A percentile compares a stretch with the other conserved stretches of the same genome.
Conservation (phyloP, 2,888 invertebrate species). For the Clostera curtula region DNA sequence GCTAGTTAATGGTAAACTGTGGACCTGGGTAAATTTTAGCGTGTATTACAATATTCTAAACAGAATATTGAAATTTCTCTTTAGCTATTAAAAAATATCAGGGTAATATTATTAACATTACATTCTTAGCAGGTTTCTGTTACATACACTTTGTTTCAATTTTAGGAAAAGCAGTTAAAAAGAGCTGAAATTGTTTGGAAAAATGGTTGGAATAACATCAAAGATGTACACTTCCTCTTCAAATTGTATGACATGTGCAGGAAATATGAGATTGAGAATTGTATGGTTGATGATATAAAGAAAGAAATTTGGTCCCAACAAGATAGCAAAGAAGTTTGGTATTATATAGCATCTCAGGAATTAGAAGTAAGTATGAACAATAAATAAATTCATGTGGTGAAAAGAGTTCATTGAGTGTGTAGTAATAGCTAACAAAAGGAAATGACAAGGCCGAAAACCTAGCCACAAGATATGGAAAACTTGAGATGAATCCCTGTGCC, state of each 20-base stretch:
- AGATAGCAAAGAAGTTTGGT: slow-evolving; percentile 52
- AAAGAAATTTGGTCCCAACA: slow-evolving; percentile 50
- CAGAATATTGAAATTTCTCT: too few relatives aligned
- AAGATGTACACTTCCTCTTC: slow-evolving; percentile 73
- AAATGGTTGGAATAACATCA: slow-evolving; percentile 73
- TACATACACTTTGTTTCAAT: too few relatives aligned
- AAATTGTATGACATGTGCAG: slow-evolving; percentile 75
- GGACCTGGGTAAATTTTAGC: too few relatives aligned
- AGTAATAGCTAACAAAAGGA: neutral
- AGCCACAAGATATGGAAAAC: too few relatives aligned
- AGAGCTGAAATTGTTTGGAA: slow-evolving; percentile 77
- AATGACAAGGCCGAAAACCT: too few relatives aligned
- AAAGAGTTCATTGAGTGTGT: neutral
- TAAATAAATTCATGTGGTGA: neutral
- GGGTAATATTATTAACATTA: neutral
- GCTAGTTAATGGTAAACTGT: too few relatives aligned
- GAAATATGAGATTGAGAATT: slow-evolving; percentile 73
- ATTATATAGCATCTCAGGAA: slow-evolving; percentile 57
- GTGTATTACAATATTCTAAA: too few relatives aligned
- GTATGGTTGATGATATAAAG: slow-evolving; percentile 60
- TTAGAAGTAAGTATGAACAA: slow-evolving; percentile 42
- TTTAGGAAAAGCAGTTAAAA: slow-evolving; percentile 64
- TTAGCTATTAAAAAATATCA: neutral
- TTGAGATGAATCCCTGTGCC: too few relatives aligned
- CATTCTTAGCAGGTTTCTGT: neutral